phyloP scores from a whole-genome alignment of 2,797 vertebrate genomes.

The Babyrousa celebensis region DNA sequence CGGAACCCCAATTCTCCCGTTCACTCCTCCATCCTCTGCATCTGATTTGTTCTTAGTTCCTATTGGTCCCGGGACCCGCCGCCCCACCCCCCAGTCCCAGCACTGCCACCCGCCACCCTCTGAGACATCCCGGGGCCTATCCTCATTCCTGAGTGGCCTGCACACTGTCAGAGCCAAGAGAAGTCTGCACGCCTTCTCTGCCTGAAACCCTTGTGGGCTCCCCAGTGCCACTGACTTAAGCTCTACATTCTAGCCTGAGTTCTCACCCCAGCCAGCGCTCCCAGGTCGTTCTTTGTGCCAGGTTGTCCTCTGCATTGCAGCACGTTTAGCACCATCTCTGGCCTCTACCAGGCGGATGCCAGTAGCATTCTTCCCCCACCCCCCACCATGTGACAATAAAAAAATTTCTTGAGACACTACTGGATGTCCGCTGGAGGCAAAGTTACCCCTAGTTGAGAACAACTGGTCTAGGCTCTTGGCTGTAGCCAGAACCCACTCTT shows the following conservation, averaged over 20 bases:
- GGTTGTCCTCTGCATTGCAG: background rate
- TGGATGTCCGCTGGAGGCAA: background rate
- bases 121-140: background rate
- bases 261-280: background rate
- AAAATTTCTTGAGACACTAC: background rate
- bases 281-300: no score
- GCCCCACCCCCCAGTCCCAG: background rate
- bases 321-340: background rate
- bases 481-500: background rate
- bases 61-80: background rate
- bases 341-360: background rate
- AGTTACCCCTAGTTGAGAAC: background rate
- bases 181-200: background rate
- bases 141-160: background rate
- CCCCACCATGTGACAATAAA: background rate
- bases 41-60: background rate
- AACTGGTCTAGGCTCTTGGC: background rate
- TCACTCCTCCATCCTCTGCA: fast-evolving
- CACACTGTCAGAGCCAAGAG: background rate
- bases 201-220: background rate
- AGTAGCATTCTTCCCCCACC: background rate
- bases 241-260: background rate
- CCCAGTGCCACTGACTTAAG: background rate
- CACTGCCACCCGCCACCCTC: background rate
- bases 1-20: background rate